Evolutionary conservation across 2,888 invertebrate species (phyloP).

Genomic region (Dasypogon diadema): DNA sequence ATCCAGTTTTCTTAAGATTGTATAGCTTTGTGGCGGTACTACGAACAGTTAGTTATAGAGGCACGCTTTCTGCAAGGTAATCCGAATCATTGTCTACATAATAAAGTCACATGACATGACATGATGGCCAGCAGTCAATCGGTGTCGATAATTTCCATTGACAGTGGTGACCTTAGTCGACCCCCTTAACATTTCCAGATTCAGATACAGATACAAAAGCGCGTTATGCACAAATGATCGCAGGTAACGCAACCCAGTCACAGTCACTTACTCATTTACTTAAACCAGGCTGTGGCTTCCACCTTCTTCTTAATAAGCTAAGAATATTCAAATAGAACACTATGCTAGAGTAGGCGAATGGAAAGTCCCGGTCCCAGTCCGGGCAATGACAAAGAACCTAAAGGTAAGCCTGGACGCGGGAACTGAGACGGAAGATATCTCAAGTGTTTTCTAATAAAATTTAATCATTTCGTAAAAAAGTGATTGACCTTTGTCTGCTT

Average conservation of each 20-base stretch:
- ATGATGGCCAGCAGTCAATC: slow-evolving; percentile 32
- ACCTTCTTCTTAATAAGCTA: slow-evolving; percentile 39
- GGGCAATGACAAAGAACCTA: slow-evolving; percentile 18
- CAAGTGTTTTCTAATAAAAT: slow-evolving; percentile 50
- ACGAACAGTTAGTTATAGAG: slow-evolving; percentile 40
- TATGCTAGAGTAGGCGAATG: background rate
- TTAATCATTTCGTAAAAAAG: slow-evolving; percentile 52
- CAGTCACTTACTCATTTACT: background rate
- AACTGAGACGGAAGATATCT: background rate
- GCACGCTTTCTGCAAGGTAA: slow-evolving; percentile 44
- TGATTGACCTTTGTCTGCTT: slow-evolving; percentile 50
- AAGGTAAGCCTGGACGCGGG: background rate
- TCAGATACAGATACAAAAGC: background rate
- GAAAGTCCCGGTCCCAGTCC: background rate
- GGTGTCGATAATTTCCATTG: slow-evolving; percentile 49
- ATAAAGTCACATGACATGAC: slow-evolving; percentile 43
- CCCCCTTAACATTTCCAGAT: slow-evolving; percentile 36
- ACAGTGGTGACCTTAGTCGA: slow-evolving; percentile 47
- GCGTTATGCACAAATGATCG: slow-evolving; percentile 47
- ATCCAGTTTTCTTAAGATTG: slow-evolving; percentile 29
- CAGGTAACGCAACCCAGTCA: background rate
- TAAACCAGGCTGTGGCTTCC: background rate
- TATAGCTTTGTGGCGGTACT: background rate
- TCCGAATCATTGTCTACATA: slow-evolving; percentile 45
- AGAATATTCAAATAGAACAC: slow-evolving; percentile 33